Base-by-base conservation (phyloP, 37 sponge, comb jelly and placozoan genomes). In the Geodia barretti region DNA sequence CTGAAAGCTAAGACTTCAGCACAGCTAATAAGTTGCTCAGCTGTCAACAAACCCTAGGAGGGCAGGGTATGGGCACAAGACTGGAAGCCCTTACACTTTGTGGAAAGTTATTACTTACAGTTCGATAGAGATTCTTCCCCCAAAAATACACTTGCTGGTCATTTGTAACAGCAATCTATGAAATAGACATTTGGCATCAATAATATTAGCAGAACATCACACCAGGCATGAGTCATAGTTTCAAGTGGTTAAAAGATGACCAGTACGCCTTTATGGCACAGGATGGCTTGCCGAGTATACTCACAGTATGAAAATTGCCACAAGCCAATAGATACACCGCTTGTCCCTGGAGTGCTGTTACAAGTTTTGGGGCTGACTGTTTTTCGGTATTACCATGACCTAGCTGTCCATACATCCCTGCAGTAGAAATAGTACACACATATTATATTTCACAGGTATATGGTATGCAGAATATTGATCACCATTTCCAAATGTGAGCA, bases 401-500 rank as follows among this genome's bases (percentile, higher is more conserved):
- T 42, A 92, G 78, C 78, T 92, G 92, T 0, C 92, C 92, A 72
- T 92, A 80, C 71, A 85, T 85, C 23, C 90, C 90, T 90, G 38
- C 14, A 47, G 54, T 47, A 54, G 67, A 7, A 62, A 62, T 9
- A 62, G 20, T 62, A 47, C 54, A 47, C 54, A 47, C 14, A 47
- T 47, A 47, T 14, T 47, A 7, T 17, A 17, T 7, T 47, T 47
- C 14, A 47, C 54, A 14, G 11, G 14, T 47, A 47, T 47, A 47
- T 47, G 54, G 14, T 14, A 47, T 47, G 54, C 54, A 17, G 54
- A 47, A 14, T 47, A 14, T 47, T 47, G 11, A 47, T 79, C 41
- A 91, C 92, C 83, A 76, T 83, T 92, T 29, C 92, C 92, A 92
- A 87, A 92, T 32, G 88, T 87, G 31, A 83, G 73, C n/a, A 92